Base-by-base conservation (phyloP, 2,888 invertebrate species). In the Melanargia galathea region DNA sequence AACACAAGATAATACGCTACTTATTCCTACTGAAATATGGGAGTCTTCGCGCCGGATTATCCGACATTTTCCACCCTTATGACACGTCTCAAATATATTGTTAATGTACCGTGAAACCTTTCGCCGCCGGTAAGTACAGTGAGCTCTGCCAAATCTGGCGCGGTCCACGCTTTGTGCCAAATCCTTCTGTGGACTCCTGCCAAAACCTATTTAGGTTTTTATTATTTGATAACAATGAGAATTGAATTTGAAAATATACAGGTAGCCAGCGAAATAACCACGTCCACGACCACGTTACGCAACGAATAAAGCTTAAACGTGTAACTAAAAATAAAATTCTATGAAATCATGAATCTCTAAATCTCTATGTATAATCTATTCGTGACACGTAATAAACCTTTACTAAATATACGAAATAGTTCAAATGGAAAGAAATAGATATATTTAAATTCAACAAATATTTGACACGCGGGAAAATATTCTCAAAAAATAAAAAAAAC, bases 11-110 rank as follows among this genome's bases (percentile, higher is more conserved):
- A 86, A 86, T 84, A 84, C 83, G 82, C 82, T 85, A 83, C 86
- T 86, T 86, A 86, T 86, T 82, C 80, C 75, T 77, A 79, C 84
- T 86, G 84, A 87, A 86, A 89, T 89, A 88, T 88, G 86, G 83
- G 83, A 83, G 81, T 84, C 82, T 82, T 85, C 81, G 75, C 75
- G 73, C 67, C 70, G 80, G 84, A 84, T 86, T 46, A 48, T 58
- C 33, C 33, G 35, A 48, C 48, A 35, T 48, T 46, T 57, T 33
- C 58, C 16, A 58, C 22, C 58, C 35, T 33, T 48, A 24, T 48
- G 58, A 58, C 58, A 56, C 18, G 10, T 58, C 58, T 58, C 35
- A 48, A 48, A 58, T 58, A 58, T 58, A 48, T 58, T 58, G 58
- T 58, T 48, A 58, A 58, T 58, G 58, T 58, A 48, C 46, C 48